Base-by-base conservation (phyloP, 1,140 invertebrate species). In the Pseudomyrmex cubaensis region DNA sequence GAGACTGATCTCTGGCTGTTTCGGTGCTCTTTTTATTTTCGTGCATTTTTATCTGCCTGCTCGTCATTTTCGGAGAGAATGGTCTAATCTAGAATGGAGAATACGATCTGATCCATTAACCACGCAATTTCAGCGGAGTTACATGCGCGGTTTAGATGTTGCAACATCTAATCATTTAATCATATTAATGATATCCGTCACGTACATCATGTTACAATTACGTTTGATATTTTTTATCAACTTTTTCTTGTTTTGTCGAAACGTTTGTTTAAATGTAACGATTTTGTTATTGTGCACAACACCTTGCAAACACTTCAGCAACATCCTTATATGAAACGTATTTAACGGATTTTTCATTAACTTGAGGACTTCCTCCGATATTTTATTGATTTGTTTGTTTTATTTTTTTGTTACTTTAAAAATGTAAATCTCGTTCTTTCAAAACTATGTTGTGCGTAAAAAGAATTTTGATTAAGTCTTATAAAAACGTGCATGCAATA, bases 11-110 rank as follows among this genome's bases (percentile, higher is more conserved):
- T 59, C 35, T 44, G 13, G 35, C 17, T 59, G 44, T 59, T 57
- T n/a, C 20, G 35, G 35, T 59, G 20, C 50, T 69, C 76, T 20
- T 78, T 80, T 80, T 70, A 70, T 70, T 72, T 50, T 5, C 44
- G 13, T 72, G 76, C 76, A 59, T 72, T 69, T 80, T 80, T 70
- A 80, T 72, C 66, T 72, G 22, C 22, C 22, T 20, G 12, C 44
- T 80, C 22, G 66, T 35, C 52, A 15, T 59, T 57, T 78, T 46
- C 54, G 44, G 5, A 35, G 54, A 80, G 20, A 80, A 20, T 70
- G 20, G 15, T 59, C 17, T 35, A 48, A 59, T 12, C 22, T 44
- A 12, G 25, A 3, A 35, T 25, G 2, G 22, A 80, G 44, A 70
- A 35, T 17, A 8, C 20, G n/a, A 70, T 70, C 44, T 59, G 22